These are phyloP conservation scores for Toxostoma redivivum DNA, from an alignment of 2,113 vertebrate species.

Conservation along the genomic window DNA sequence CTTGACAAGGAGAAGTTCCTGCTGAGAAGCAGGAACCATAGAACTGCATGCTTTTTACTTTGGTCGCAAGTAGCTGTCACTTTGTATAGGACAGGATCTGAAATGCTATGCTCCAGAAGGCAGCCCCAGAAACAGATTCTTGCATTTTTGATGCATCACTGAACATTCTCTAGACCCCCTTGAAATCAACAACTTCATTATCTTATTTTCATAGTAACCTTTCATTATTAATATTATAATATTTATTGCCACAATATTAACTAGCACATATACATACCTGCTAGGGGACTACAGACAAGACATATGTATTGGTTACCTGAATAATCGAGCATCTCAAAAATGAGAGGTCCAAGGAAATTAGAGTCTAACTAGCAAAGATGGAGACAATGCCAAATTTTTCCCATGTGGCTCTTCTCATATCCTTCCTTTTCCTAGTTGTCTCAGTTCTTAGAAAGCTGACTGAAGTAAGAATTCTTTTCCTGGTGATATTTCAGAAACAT, in stretches of 20 bases:
- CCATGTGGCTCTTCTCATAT: not conserved
- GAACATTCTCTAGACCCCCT: not conserved
- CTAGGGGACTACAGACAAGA: not conserved
- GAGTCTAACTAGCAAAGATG: not conserved
- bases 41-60: not conserved
- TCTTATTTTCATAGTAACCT: not conserved
- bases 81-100: not conserved
- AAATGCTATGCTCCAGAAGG: not conserved
- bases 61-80: not conserved
- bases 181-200: not conserved
- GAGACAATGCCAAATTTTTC: not conserved
- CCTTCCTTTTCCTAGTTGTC: not conserved
- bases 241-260: not conserved
- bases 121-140: not conserved
- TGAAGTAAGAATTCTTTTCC: not conserved
- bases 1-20: not conserved
- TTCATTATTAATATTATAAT: not conserved
- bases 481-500: not conserved
- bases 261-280: not conserved
- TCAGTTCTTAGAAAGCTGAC: not conserved
- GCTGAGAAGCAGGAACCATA: not conserved
- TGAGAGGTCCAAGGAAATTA: not conserved
- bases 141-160: not conserved
- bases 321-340: not conserved
- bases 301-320: not conserved